A percentile compares a stretch with the other conserved stretches of the same genome.
Conservation (phyloP, 2,888 invertebrate species). For the Cremastinae sp. region DNA sequence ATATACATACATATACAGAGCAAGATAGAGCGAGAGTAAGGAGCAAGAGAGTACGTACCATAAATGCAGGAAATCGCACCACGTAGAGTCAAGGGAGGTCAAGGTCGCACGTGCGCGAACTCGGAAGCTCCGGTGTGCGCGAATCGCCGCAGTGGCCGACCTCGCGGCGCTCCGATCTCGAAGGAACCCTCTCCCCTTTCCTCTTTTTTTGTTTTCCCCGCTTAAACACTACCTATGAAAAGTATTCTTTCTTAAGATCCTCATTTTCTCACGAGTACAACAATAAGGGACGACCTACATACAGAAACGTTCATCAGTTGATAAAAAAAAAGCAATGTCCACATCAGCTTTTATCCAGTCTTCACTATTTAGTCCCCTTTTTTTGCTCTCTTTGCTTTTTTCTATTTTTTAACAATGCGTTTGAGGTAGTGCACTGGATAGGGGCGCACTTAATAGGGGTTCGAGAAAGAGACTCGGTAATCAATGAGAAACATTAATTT, state of each 20-base stretch:
- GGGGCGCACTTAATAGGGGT: too few species aligned
- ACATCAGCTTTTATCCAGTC: too few species aligned
- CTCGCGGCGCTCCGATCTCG: constrained; percentile 56
- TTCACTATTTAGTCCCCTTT: too few species aligned
- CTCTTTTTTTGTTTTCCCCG: constrained; percentile 39
- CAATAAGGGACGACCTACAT: too few species aligned
- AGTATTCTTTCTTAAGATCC: background rate
- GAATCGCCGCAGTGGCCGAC: constrained; percentile 68
- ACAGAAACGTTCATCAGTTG: too few species aligned
- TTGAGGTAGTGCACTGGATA: too few species aligned
- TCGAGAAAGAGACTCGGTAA: too few species aligned
- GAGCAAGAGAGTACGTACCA: constrained; percentile 10
- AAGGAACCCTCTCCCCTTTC: constrained; percentile 23
- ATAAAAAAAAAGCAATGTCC: too few species aligned
- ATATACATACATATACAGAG: constrained; percentile 18
- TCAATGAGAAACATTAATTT: too few species aligned
- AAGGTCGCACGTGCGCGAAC: constrained; percentile 63
- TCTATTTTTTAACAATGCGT: too few species aligned
- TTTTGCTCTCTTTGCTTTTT: too few species aligned
- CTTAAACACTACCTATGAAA: background rate
- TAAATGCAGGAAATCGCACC: constrained; percentile 7
- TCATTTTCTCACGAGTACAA: too few species aligned
- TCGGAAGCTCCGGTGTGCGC: constrained; percentile 53
- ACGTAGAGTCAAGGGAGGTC: constrained; percentile 53
- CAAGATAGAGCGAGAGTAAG: constrained; percentile 39